Evolutionary conservation across 1,140 invertebrate genomes (phyloP).

Genomic region (Lasioglossum albipes): DNA sequence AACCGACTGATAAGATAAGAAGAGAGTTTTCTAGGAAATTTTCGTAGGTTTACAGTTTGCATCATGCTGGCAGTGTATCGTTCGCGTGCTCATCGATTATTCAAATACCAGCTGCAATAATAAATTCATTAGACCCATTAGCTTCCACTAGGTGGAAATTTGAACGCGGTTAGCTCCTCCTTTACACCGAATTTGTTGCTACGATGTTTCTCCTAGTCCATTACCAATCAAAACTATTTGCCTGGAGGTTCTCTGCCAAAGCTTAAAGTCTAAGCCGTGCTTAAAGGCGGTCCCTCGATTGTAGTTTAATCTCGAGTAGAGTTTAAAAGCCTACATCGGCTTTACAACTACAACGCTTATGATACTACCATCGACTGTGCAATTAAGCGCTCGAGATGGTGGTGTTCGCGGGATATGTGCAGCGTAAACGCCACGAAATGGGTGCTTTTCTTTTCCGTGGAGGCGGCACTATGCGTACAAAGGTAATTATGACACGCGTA

Average conservation of each 20-base stretch:
- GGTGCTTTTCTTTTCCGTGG: too few relatives aligned
- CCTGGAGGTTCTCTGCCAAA: constrained; percentile 25
- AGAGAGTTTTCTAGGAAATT: background rate
- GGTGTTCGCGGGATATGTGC: background rate
- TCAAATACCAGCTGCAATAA: constrained; percentile 2
- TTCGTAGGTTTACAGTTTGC: too few relatives aligned
- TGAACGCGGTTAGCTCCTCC: constrained; percentile 7
- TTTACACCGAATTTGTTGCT: constrained; percentile 54
- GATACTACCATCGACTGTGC: background rate
- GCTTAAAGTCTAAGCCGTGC: constrained; percentile 52
- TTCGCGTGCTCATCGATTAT: background rate
- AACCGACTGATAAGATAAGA: background rate
- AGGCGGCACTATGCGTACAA: background rate
- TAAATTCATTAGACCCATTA: constrained; percentile 21
- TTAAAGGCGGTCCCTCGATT: constrained; percentile 39
- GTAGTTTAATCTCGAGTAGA: constrained; percentile 47
- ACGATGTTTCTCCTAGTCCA: constrained; percentile 33
- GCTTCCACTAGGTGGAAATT: constrained; percentile 28
- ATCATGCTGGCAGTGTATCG: background rate
- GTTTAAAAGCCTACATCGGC: constrained; percentile 34
- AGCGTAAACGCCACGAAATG: background rate
- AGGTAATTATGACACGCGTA: constrained; percentile 27
- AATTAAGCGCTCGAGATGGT: background rate
- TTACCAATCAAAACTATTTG: constrained; percentile 46
- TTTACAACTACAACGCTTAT: constrained; percentile 6